Evolutionary conservation across 2,888 invertebrate genomes (phyloP).

Genomic region (Pheosia tremula): DNA sequence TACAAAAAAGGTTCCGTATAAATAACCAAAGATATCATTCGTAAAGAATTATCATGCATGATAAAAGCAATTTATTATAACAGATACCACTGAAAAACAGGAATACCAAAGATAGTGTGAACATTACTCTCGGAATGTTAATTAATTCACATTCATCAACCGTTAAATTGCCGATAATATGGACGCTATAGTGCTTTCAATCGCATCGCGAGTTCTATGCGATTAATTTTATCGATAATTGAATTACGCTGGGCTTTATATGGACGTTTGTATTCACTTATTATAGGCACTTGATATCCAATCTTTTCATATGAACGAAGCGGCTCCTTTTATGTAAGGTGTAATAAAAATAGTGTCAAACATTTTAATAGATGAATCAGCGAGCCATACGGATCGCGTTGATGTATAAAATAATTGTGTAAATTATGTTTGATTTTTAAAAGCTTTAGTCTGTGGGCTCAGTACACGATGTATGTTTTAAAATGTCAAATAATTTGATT

Average conservation of each 20-base stretch:
- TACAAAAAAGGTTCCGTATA: background rate
- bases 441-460: too few relatives aligned
- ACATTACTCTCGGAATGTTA: slow-evolving; percentile 1
- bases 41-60: background rate
- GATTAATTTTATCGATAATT: slow-evolving; percentile 5
- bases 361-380: too few relatives aligned
- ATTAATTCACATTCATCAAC: slow-evolving; percentile 5
- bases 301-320: background rate
- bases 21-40: background rate
- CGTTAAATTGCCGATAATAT: slow-evolving; percentile 3
- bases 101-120: slow-evolving; percentile 1
- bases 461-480: too few relatives aligned
- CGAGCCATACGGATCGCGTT: too few relatives aligned
- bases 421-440: too few relatives aligned
- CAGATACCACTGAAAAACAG: slow-evolving; percentile 2
- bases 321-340: too few relatives aligned
- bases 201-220: background rate
- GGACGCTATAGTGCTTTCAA: background rate
- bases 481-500: too few relatives aligned
- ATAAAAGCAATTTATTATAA: background rate
- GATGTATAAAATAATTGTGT: too few relatives aligned
- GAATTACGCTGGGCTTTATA: background rate
- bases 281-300: too few relatives aligned
- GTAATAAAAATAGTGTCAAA: too few relatives aligned
- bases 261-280: too few relatives aligned